A percentile compares a stretch with the other conserved stretches of the same genome.
Evolutionary conservation across 2,888 invertebrate genomes (phyloP).

Genomic region (Cephus spinipes): DNA sequence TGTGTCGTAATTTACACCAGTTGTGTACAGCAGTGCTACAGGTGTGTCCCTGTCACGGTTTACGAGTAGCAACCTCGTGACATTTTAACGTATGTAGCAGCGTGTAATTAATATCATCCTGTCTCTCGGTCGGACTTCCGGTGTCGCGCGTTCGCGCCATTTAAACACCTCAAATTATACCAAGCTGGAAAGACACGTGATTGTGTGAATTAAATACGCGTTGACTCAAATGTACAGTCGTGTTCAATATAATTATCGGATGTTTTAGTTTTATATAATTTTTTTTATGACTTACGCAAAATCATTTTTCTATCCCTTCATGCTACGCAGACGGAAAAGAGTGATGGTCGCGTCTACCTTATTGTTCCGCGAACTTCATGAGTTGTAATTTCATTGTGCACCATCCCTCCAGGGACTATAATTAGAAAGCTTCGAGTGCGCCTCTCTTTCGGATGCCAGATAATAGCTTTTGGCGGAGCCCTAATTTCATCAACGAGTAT

Average conservation of each 20-base stretch:
- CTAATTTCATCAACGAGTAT: conserved; percentile 22
- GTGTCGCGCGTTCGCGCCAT: no score
- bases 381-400: conserved; percentile 21
- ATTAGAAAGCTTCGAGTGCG: conserved; percentile 13
- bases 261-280: no score
- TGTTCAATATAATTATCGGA: no score
- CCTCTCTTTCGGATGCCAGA: not conserved
- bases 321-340: no score
- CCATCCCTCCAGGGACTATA: conserved; percentile 13
- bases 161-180: no score
- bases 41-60: not conserved
- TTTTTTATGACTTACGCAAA: no score
- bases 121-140: not conserved
- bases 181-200: no score
- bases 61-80: no score
- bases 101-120: not conserved
- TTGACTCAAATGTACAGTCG: no score
- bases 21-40: not conserved
- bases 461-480: conserved; percentile 19
- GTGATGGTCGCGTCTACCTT: not conserved
- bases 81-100: no score
- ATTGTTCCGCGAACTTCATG: conserved; percentile 12
- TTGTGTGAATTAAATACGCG: no score
- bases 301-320: no score
- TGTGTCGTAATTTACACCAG: not conserved